Evolutionary conservation across 2,113 vertebrate species (phyloP), one percentile per base, ranked within the genome.

Genomic region (Uropsilus gracilis): DNA sequence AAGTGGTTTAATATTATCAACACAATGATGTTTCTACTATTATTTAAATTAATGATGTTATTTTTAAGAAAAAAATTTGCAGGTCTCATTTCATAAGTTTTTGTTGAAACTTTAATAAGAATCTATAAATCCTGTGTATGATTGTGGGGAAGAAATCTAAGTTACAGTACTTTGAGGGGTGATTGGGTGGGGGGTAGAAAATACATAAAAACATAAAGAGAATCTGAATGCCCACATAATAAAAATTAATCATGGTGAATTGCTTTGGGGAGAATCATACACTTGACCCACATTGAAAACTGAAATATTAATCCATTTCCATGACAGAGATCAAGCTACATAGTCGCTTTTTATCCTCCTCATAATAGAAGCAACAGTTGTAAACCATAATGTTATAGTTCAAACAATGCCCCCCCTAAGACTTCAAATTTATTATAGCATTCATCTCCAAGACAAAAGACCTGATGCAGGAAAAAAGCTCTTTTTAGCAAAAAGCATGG

Each of bases 391-490:
- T 98, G 98, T 98, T 98, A 98, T 98, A 98, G 98, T 98, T 98
- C 98, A 98, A 98, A 98, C 98, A 98, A 98, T 98, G 97, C 98
- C 98, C 98, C 98, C 98, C 98, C 97, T 95, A 98, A 98, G 98
- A 98, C 98, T 98, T 98, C 98, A 98, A 98, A 99, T 98, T 98
- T 98, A 99, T 99, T 98, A 98, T 98, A 98, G 98, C 98, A 98
- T 98, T 98, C 98, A 98, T 98, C 98, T 98, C 98, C 94, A 98
- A 99, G 98, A 99, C 98, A 98, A 98, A 98, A 98, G 98, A 98
- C 98, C 98, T 97, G 92, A 98, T 98, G 96, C 94, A 98, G 95
- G 97, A 96, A 98, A 98, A 98, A 98, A 98, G 98, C 98, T 98
- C 98, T 98, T 98, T 98, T 98, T 98, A 98, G 98, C 98, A 98